Base-by-base conservation (phyloP, 1,140 invertebrate species). In the Bursaphelenchus mucronatus region DNA sequence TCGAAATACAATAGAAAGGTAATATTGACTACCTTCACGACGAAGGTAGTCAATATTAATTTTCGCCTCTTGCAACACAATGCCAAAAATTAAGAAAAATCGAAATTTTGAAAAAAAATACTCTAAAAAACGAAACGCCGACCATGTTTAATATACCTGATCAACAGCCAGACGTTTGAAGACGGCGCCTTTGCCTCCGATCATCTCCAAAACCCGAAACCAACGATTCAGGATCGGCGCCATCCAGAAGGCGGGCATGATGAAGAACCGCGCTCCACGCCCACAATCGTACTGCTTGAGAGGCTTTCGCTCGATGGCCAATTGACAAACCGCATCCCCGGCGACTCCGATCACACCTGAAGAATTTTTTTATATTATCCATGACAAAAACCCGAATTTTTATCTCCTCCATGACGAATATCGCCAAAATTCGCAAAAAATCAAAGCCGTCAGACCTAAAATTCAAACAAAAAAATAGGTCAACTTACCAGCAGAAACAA, bases 241-340 rank as follows among this genome's bases (percentile, higher is more conserved):
- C 13, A 59, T 59, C 19, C 45, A 59, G 57, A 59, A 59, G 13
- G 57, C 41, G 2, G 57, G 57, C 13, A 59, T n/a, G 45, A 59
- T 44, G 40, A 59, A 59, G 40, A 59, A 59, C 21, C 57, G 57
- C 15, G 45, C 11, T 30, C 57, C 57, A 19, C 57, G 57, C 13
- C 11, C 41, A 17, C 5, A 11, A 50, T 59, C 57, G 40, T 59
- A 59, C 10, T 59, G 40, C 8, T 39, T 13, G 1, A 59, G 57
- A 5, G 57, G 45, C 19, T 39, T 13, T 13, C 57, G 44, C 3
- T 59, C 57, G 11, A 59, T 30, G 6, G 30, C 19, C 13, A 59
- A 59, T 7, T 59, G 57, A 6, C 44, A 45, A 13, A 44, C 11
- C 15, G 11, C 57, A 59, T 59, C 57, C 2, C 57, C 57, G 11